A percentile compares a stretch with the other conserved stretches of the same genome.
phyloP scores from a whole-genome alignment of 2,888 invertebrate genomes.

The Campoletis raptor region DNA sequence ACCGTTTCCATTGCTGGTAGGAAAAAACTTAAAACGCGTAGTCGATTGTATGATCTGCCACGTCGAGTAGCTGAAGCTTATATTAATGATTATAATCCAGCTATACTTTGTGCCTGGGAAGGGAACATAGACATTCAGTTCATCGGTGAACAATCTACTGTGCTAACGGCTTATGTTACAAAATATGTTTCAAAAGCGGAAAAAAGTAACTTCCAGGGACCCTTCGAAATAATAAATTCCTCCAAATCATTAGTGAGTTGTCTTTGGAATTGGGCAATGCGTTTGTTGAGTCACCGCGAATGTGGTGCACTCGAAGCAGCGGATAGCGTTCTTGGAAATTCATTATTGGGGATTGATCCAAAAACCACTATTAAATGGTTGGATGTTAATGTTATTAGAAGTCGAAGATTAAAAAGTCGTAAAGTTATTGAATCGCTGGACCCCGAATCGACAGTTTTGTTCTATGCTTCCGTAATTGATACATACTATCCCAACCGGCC shows the following conservation, averaged over 20 bases:
- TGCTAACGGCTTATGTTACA: slow-evolving; percentile 74
- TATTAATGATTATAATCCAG: slow-evolving; percentile 77
- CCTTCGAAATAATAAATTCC: slow-evolving; percentile 74
- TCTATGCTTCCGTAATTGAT: slow-evolving; percentile 53
- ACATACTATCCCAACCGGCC: slow-evolving; percentile 67
- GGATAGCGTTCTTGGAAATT: slow-evolving; percentile 58
- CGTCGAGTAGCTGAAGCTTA: slow-evolving; percentile 66
- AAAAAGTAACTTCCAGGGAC: slow-evolving; percentile 70
- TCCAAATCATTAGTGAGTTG: slow-evolving; percentile 73
- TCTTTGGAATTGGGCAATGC: slow-evolving; percentile 71
- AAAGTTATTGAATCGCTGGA: slow-evolving; percentile 41
- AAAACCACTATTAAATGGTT: slow-evolving; percentile 52
- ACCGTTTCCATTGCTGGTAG: slow-evolving; percentile 74
- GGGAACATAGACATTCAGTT: too few relatives aligned
- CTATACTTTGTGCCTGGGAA: slow-evolving; percentile 73
- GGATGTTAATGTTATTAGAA: slow-evolving; percentile 42
- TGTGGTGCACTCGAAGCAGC: slow-evolving; percentile 66
- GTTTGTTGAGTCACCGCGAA: slow-evolving; percentile 42
- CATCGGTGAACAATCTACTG: slow-evolving; percentile 72
- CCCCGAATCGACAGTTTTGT: slow-evolving; percentile 61
- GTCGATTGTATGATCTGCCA: slow-evolving; percentile 74
- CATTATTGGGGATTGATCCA: slow-evolving; percentile 40
- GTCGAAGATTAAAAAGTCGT: slow-evolving; percentile 14
- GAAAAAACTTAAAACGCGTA: slow-evolving; percentile 70
- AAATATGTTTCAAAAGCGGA: slow-evolving; percentile 77